Evolutionary conservation across 2,113 vertebrate genomes (phyloP), one percentile per base, ranked within the genome.

Genomic region (Nibea albiflora): DNA sequence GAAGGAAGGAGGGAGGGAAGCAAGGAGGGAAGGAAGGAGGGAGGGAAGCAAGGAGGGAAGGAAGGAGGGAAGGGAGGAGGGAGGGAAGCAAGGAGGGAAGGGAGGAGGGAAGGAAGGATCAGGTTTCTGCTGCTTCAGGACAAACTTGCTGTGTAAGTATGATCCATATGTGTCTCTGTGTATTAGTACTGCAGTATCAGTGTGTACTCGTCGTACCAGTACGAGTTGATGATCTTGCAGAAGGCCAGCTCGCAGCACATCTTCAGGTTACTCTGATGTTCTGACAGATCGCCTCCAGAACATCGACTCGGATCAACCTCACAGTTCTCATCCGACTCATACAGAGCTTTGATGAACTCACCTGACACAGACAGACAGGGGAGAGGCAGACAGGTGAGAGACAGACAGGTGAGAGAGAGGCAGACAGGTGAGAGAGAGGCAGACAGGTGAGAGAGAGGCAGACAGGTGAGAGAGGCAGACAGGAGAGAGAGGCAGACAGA

Each of bases 171-270:
- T 35, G 31, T 35, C 31, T 7, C 35, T 35, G 35, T 8, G 49
- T 20, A 19, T 50, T 50, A 50, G 49, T 50, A 53, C 50, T 53
- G 2, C 8, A 53, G 49, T 19, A 53, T 39, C 35, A 9, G 35
- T 53, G 54, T 58, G 24, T 26, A 56, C 12, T 56, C 16, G 44
- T 49, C 39, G 17, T 75, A 99, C 98, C 97, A 99, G 95, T 98
- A 98, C 0, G 98, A 98, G 94, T 98, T 98, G 94, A 99, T 97
- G 91, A 99, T 98, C 93, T 99, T 99, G 96, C 97, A 98, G 95
- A 99, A 98, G 15, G 97, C 97, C 78, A 99, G 95, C 89, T 99
- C 98, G 69, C 98, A 99, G 83, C 98, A 99, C 98, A 99, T 99
- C 90, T 98, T 98, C 91, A 99, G 93, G 95, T 99, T 99, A 72